Percentiles rank a stretch among this genome's conserved stretches.
These are phyloP conservation scores for Carcina quercana DNA, from an alignment of 2,888 invertebrate genomes.

Conservation along the genomic window DNA sequence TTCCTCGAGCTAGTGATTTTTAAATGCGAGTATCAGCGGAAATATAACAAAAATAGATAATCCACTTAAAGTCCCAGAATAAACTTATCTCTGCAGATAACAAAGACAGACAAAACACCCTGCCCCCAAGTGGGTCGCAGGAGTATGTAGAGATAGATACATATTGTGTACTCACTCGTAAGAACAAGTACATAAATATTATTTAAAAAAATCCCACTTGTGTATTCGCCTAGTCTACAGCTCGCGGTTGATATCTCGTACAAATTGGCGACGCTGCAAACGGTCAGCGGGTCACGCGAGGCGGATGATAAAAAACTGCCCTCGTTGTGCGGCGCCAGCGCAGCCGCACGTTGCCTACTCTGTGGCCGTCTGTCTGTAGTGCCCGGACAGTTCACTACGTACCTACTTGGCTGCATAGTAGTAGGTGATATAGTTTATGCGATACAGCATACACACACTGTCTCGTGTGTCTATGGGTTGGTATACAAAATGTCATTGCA, in stretches of 20 bases:
- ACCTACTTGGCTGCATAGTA: too few relatives aligned
- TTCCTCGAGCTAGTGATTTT: too few relatives aligned
- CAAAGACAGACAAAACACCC: not conserved
- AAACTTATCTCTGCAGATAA: not conserved
- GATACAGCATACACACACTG: too few relatives aligned
- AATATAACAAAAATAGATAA: not conserved
- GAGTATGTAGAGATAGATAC: slow-evolving; percentile 28
- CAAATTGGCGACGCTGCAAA: slow-evolving; percentile 48
- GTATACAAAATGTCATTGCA: too few relatives aligned
- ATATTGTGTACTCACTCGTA: too few relatives aligned
- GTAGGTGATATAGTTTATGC: too few relatives aligned
- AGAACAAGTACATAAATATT: too few relatives aligned
- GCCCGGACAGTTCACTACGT: slow-evolving; percentile 4
- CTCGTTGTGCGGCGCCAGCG: slow-evolving; percentile 16
- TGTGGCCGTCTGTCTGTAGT: slow-evolving; percentile 6
- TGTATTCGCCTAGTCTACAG: too few relatives aligned
- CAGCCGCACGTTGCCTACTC: slow-evolving; percentile 7
- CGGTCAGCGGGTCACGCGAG: slow-evolving; percentile 43
- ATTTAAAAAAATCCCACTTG: slow-evolving; percentile 1
- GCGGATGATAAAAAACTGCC: slow-evolving; percentile 37
- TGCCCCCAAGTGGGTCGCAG: slow-evolving; percentile 14
- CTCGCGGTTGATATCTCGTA: slow-evolving; percentile 36
- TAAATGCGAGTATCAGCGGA: too few relatives aligned
- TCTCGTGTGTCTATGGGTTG: too few relatives aligned
- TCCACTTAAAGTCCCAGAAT: not conserved